Base-by-base conservation (phyloP, 2,113 vertebrate species). In the Scytalopus superciliaris region DNA sequence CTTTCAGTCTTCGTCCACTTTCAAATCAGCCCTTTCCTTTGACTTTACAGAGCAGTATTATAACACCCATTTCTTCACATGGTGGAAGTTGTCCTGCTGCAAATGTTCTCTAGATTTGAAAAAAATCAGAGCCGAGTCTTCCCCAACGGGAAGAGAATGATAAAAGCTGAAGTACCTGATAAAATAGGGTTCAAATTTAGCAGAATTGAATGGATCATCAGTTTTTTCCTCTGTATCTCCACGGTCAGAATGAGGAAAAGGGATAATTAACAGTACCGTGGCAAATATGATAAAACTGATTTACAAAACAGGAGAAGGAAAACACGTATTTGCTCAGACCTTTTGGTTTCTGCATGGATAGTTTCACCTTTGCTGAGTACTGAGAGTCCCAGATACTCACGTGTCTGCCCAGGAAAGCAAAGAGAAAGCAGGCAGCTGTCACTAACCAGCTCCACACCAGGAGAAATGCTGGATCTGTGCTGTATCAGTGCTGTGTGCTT, bases 321-420 rank as follows among this genome's bases (percentile, higher is more conserved):
- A 84, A 56, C 9, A 5, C n/a, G 1, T 22, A 22, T 52, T 77
- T 73, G 30, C 68, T 90, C 63, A 59, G 50, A 24, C 63, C 33
- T 67, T 70, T 84, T 60, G 55, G 21, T 19, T 42, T 83, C 33
- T 64, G 15, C 18, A 15, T 60, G 72, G 52, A 17, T 19, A 44
- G 8, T 83, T 90, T 70, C 18, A 16, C 0, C 0, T 57, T 45
- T 90, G 50, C 67, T 57, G 72, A 17, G 53, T 68, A 5, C 27
- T 50, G 5, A 25, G 42, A 31, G 66, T 21, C 73, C 30, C 83
- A 50, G 52, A 31, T 21, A 21, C 13, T 60, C 56, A 14, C 0
- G 0, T 9, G 8, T 9, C 81, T 73, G 33, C 50, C 35, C 76
- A 50, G 39, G 1, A 24, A 18, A 59, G 12, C 7, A 5, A 0